Percentiles rank a stretch among this genome's conserved stretches.
phyloP scores from a whole-genome alignment of 2,888 invertebrate species.

The Leptinotarsa rubiginosa region DNA sequence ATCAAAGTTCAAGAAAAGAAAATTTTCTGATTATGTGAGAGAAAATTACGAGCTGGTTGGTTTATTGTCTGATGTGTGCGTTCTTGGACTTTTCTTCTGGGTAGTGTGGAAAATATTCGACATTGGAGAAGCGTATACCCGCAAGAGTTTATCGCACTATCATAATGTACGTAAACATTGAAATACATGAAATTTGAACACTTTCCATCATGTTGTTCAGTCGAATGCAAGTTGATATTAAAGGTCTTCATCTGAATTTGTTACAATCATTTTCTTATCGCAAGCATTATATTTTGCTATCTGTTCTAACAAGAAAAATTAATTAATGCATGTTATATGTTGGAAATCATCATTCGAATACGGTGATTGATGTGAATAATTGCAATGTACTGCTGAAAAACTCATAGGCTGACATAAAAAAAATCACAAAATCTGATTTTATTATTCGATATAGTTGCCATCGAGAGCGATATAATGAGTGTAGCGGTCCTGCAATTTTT shows the following conservation, averaged over 20 bases:
- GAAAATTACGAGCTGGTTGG: background rate
- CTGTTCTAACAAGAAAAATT: conserved; percentile 4
- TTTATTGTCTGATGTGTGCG: background rate
- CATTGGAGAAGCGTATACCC: conserved; percentile 3
- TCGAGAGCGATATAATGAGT: no score
- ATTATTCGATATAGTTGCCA: no score
- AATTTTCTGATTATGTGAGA: background rate
- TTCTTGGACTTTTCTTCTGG: background rate
- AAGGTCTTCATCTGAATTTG: background rate
- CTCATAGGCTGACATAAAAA: no score
- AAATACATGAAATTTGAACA: background rate
- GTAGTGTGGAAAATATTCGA: background rate
- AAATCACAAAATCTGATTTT: no score
- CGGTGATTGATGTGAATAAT: no score
- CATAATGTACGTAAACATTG: conserved; percentile 3
- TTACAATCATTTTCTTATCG: background rate
- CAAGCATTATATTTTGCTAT: background rate
- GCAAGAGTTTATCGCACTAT: background rate
- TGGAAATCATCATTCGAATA: no score
- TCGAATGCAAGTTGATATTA: background rate
- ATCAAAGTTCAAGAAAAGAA: background rate
- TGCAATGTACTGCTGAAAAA: no score
- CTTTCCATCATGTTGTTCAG: background rate
- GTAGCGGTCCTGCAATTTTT: no score
- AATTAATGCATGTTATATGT: no score